Conservation (phyloP, 2,797 vertebrate species). For the Poecilia gillii region DNA sequence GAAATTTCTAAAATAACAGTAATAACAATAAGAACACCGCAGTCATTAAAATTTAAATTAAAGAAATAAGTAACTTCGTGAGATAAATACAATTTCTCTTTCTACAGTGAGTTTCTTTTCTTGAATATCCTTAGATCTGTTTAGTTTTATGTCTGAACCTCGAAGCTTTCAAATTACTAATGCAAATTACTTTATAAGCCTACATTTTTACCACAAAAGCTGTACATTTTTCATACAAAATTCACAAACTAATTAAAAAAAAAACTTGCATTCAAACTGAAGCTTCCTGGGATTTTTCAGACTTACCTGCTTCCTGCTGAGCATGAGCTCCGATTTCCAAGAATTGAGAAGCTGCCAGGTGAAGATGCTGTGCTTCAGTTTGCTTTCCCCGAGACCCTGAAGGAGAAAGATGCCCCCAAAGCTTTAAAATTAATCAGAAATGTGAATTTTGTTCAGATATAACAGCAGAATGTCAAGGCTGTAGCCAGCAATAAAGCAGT, state of each 20-base stretch:
- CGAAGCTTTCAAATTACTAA: neutral
- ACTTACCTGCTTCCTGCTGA: slow-evolving; percentile 75
- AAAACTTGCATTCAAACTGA: neutral
- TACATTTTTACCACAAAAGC: neutral
- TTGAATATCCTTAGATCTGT: neutral
- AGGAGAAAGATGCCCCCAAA: neutral
- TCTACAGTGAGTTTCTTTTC: neutral
- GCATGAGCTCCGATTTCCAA: slow-evolving; percentile 81
- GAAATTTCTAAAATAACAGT: neutral
- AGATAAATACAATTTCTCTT: neutral
- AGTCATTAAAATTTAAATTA: neutral
- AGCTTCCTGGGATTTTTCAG: neutral
- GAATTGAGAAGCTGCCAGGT: slow-evolving; percentile 83
- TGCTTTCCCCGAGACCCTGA: slow-evolving; percentile 73
- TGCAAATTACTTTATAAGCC: neutral
- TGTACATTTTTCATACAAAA: neutral
- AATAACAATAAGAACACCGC: neutral
- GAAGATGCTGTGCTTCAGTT: slow-evolving; percentile 70
- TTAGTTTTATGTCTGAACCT: neutral
- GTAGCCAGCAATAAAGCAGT: neutral
- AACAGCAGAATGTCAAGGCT: neutral
- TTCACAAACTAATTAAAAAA: neutral
- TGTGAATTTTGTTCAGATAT: neutral
- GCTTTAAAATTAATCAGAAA: neutral
- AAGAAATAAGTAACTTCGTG: neutral